These are phyloP conservation scores for Aurelia coerulea DNA, from an alignment of 30 jellyfish, hydroid and myxozoan genomes.

Conservation along the genomic window DNA sequence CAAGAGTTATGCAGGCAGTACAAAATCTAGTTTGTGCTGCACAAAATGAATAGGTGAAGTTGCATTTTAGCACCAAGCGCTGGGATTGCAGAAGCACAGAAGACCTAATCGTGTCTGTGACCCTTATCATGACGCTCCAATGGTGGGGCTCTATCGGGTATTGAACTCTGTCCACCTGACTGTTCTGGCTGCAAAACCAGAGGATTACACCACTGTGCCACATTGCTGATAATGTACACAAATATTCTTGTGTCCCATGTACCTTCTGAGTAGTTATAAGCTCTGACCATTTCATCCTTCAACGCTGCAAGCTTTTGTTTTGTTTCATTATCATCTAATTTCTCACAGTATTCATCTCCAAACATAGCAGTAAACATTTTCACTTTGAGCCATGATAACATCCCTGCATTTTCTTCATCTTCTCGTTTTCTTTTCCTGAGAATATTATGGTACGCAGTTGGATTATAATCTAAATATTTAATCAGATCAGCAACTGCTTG, in stretches of 20 bases:
- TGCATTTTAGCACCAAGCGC: too few species aligned
- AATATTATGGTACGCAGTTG: conserved; percentile 83
- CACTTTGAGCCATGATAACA: conserved; percentile 70
- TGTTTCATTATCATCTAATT: conserved; percentile 53
- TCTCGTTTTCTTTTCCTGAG: conserved; percentile 83
- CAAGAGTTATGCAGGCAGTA: too few species aligned
- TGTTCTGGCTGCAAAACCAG: too few species aligned
- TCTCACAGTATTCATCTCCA: conserved; percentile 66
- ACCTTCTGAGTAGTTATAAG: conserved; percentile 90
- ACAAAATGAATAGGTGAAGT: too few species aligned
- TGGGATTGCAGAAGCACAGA: too few species aligned
- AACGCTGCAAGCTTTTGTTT: conserved; percentile 28
- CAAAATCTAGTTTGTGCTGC: too few species aligned
- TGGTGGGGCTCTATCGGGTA: too few species aligned
- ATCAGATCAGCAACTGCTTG: conserved; percentile 75
- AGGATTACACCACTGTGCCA: too few species aligned
- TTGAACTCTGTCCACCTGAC: too few species aligned
- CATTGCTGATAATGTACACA: too few species aligned
- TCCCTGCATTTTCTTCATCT: conserved; percentile 73
- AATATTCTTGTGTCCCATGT: background rate
- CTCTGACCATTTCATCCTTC: conserved; percentile 63
- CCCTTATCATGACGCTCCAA: too few species aligned
- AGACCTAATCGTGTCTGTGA: too few species aligned
- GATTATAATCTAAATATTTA: conserved; percentile 81
- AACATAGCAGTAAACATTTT: conserved; percentile 56